Base-by-base conservation (phyloP, 2,113 vertebrate genomes). In the Mobula hypostoma region DNA sequence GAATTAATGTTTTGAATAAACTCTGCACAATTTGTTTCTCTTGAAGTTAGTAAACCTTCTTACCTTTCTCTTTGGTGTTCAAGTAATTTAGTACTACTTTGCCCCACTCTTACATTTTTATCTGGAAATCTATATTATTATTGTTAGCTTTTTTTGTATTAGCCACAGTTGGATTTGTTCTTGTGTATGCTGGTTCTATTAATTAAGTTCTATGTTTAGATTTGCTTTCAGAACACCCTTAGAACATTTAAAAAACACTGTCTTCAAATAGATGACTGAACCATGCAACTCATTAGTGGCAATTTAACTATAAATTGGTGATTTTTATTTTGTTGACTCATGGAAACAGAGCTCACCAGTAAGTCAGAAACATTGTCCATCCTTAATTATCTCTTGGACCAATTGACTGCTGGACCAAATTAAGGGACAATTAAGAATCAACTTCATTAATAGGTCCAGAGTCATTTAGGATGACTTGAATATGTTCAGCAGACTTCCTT, bases 1-100 rank as follows among this genome's bases (percentile, higher is more conserved):
- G 96, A 96, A 97, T 95, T 87, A 96, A 97, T 96, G 97, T 95
- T 97, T 96, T 95, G 97, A 96, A 97, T 98, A 96, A 97, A 97
- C 96, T 97, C 97, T 79, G 95, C 96, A 96, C 95, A 96, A 96
- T 96, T 96, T 97, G 97, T 96, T 96, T 96, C 95, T 95, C 79
- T 95, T 61, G 83, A 87, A 56, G 61, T 58, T 87, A 58, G 56
- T 19, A 21, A 87, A 87, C 56, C 17, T 85, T 7, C 48, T 83
- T 83, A 19, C 17, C 21, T 56, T 4, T 48, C 80, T 80, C 29
- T 58, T 56, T 48, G 21, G 6, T 48, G 27, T 36, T 79, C 78
- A 24, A 27, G 61, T 87, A 58, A 87, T 87, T 87, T 61, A 61
- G 19, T 85, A 24, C 19, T 63, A 66, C 63, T 32, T 66, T 15